phyloP scores from a whole-genome alignment of 2,888 invertebrate genomes.

The Pasiphila rectangulata region DNA sequence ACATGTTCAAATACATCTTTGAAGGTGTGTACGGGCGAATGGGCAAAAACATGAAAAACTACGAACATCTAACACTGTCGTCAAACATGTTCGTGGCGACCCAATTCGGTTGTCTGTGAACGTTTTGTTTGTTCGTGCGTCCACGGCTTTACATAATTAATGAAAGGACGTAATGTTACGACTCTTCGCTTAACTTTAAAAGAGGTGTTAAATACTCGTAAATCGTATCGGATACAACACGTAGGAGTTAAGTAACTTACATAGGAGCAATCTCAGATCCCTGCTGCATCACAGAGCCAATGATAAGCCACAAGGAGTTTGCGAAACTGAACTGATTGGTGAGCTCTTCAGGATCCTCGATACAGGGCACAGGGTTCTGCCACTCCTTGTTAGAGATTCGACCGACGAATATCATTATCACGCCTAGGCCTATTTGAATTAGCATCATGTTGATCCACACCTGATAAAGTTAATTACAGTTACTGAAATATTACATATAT shows the following conservation, averaged over 20 bases:
- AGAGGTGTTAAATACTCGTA: no score
- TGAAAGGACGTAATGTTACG: no score
- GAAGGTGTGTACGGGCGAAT: no score
- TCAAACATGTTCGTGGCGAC: no score
- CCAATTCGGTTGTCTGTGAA: no score
- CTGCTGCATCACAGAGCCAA: constrained; percentile 92
- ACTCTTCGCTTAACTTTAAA: no score
- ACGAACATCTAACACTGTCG: no score
- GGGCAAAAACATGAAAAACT: no score
- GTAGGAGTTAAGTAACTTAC: constrained; percentile 72
- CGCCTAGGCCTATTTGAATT: constrained; percentile 88
- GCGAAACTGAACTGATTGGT: constrained; percentile 92
- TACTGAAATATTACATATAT: no score
- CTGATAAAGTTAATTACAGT: constrained; percentile 48
- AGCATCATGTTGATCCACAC: constrained; percentile 93
- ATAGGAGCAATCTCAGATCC: constrained; percentile 94
- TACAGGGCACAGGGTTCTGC: constrained; percentile 92
- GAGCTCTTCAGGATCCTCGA: constrained; percentile 89
- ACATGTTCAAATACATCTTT: no score
- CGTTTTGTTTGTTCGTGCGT: not conserved
- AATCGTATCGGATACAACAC: no score
- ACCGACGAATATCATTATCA: constrained; percentile 90
- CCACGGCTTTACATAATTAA: no score
- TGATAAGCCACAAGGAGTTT: constrained; percentile 94
- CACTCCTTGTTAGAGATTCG: constrained; percentile 92